Evolutionary conservation across 1,140 invertebrate species (phyloP), one percentile per base, ranked within the genome.

Genomic region (Hylaeus volcanicus): DNA sequence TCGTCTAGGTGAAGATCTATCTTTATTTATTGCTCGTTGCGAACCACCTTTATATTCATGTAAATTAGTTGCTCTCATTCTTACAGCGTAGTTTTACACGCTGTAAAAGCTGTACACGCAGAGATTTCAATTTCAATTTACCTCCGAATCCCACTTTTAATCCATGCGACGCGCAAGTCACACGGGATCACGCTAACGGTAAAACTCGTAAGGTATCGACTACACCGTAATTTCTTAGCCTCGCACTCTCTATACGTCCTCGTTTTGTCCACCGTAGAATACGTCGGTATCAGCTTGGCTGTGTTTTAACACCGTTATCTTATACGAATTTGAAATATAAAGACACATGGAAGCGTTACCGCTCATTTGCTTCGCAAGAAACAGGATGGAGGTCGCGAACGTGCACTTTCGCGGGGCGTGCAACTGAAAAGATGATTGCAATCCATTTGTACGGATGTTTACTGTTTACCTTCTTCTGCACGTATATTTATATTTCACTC

Each of bases 311-410:
- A 79, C 77, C 77, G 77, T 74, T 79, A 79, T 74, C 70, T 65
- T 66, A 55, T 48, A 79, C 65, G 61, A 79, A 79, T 79, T 74
- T 79, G 53, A 79, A 74, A 74, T 65, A 65, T n/a, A 37, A 4
- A 14, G 39, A 43, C 48, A 43, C 11, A n/a, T 0, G 56, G 14
- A 79, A 56, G 26, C 12, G 12, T 56, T 39, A n/a, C 39, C 5
- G 4, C 26, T 58, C 45, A 58, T 61, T 78, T 14, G 45, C 26
- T 14, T 61, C 12, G 37, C 48, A 53, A 63, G 45, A 61, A 60
- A 78, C 66, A 74, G 61, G 70, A 73, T 70, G 43, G 43, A 60
- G 74, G 41, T 41, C 74, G 51, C 43, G 65, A 41, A 26, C 15
- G 11, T 65, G 53, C 56, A 73, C 45, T 74, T 74, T 65, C 51